These are phyloP conservation scores for Epinephelus fuscoguttatus DNA, from an alignment of 2,113 vertebrate species.

Conservation along the genomic window DNA sequence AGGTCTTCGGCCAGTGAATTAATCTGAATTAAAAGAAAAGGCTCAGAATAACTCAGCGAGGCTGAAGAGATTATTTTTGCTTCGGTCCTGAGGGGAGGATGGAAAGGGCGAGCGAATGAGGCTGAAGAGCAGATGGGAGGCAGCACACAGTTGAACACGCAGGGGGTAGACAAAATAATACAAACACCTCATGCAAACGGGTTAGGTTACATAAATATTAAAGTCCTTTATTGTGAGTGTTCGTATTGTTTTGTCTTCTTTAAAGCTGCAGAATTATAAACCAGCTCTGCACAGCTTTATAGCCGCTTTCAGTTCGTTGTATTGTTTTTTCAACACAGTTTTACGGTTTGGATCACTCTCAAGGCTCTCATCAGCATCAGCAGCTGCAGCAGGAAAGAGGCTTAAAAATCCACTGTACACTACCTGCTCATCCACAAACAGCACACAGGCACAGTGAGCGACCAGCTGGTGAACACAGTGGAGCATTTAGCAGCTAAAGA, in stretches of 20 bases:
- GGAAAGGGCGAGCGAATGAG: constrained; percentile 23
- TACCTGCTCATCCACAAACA: too few relatives aligned
- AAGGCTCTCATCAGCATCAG: too few relatives aligned
- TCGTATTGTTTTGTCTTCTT: not conserved
- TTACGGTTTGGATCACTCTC: too few relatives aligned
- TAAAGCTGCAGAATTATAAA: not conserved
- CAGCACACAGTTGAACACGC: not conserved
- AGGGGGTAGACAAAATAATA: constrained; percentile 2
- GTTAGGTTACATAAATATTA: constrained; percentile 1
- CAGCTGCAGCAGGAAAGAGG: too few relatives aligned
- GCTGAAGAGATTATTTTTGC: constrained; percentile 54
- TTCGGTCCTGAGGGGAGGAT: constrained; percentile 45
- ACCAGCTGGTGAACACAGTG: too few relatives aligned
- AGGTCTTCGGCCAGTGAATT: not conserved
- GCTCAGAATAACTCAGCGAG: constrained; percentile 36
- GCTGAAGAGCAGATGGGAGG: constrained; percentile 55
- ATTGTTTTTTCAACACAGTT: too few relatives aligned
- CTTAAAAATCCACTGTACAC: too few relatives aligned
- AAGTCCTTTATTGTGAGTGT: not conserved
- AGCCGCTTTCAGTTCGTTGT: not conserved
- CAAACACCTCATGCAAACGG: constrained; percentile 16
- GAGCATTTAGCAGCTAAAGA: too few relatives aligned
- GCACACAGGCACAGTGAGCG: too few relatives aligned
- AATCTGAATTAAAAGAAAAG: constrained; percentile 25
- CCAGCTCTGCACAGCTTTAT: not conserved